Base-by-base conservation (phyloP, 2,797 vertebrate species). In the Ispidina picta region DNA sequence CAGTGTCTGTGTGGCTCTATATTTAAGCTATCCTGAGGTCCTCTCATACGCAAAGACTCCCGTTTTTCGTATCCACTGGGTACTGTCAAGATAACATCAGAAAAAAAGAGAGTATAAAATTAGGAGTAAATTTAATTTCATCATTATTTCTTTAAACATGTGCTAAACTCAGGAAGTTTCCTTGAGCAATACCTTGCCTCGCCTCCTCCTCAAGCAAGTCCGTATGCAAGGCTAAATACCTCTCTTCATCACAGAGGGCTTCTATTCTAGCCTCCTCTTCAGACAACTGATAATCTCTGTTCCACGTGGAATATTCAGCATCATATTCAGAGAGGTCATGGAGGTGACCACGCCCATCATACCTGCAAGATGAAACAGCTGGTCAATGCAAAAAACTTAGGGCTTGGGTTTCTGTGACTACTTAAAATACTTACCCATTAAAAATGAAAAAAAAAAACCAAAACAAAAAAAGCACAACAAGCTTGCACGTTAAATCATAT, bases 271-370 rank as follows among this genome's bases (percentile, higher is more conserved):
- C 98, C 96, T 99, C 99, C 96, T 99, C 99, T 97, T 99, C 99
- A 0, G 99, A 99, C 92, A 99, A 98, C 16, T 99, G 98, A 97
- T 99, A 99, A 95, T 98, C 98, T 91, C 98, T 98, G 97, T 99
- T 99, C 99, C 99, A 99, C 5, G 99, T 99, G 84, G 97, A 97
- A 92, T 98, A 97, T 91, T 98, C 99, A 33, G 99, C 99, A 83
- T 99, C 99, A 35, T 99, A 99, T 92, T 99, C 99, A 93, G 99
- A 99, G 87, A 99, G 99, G 98, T 99, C 99, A 98, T 99, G 99
- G 79, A 99, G 98, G 98, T 99, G 99, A 98, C 99, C 99, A 31
- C 99, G 99, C 75, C 99, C 99, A 97, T 99, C 99, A 8, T 99
- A 99, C 98, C 99, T 99, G 99, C 97, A 98, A 98, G 93, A 96